A percentile compares a stretch with the other conserved stretches of the same genome.
phyloP scores from a whole-genome alignment of 2,113 vertebrate genomes.

The Gasterosteus aculeatus region DNA sequence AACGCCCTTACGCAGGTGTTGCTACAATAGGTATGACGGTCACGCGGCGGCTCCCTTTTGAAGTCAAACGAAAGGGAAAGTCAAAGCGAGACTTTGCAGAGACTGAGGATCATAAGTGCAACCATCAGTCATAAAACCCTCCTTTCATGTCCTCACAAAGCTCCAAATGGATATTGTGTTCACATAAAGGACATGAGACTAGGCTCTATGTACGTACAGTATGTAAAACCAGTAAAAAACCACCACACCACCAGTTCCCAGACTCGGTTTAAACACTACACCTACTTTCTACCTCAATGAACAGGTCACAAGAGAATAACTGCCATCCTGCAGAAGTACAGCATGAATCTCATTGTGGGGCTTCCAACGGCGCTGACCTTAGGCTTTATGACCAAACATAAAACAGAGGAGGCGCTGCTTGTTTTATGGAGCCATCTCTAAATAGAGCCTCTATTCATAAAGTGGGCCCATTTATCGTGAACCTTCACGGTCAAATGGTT shows the following conservation, averaged over 20 bases:
- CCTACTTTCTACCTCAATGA: conserved; percentile 17
- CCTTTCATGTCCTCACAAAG: conserved; percentile 49
- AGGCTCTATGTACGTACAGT: not conserved
- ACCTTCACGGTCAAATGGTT: conserved; percentile 43
- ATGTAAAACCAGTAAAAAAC: not conserved
- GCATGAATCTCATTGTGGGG: conserved; percentile 34
- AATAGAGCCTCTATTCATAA: conserved; percentile 63
- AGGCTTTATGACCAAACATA: conserved; percentile 55
- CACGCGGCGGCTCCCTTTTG: conserved; percentile 55
- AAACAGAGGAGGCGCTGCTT: conserved; percentile 51
- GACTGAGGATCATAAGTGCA: conserved; percentile 33
- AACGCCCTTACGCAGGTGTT: conserved; percentile 68
- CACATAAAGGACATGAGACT: conserved; percentile 23
- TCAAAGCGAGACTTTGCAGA: conserved; percentile 42
- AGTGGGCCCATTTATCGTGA: conserved; percentile 50
- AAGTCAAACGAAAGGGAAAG: conserved; percentile 46
- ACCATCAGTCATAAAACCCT: conserved; percentile 34
- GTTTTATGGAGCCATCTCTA: conserved; percentile 66
- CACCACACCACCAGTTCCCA: conserved; percentile 19
- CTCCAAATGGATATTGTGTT: conserved; percentile 25
- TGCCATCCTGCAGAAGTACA: conserved; percentile 5
- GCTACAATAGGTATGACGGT: conserved; percentile 64
- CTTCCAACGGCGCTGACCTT: conserved; percentile 50
- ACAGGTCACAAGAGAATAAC: conserved; percentile 44
- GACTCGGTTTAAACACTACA: not conserved